Base-by-base conservation (phyloP, 2,113 vertebrate species). In the Grantiella picta region DNA sequence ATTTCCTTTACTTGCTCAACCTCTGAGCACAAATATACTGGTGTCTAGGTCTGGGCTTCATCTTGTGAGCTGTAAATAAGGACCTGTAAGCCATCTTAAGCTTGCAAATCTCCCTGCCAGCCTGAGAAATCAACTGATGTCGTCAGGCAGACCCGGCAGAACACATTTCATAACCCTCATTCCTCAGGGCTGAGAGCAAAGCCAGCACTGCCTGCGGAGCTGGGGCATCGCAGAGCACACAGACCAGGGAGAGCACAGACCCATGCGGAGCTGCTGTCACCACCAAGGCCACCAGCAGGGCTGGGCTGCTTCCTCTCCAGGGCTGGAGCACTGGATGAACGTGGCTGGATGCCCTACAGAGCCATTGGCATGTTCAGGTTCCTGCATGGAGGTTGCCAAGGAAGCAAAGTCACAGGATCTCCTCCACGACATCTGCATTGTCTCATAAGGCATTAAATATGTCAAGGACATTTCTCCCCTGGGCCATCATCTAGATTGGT, bases 281-380 rank as follows among this genome's bases (percentile, higher is more conserved):
- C 19, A 2, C 54, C 56, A 13, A 8, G 57, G 63, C 28, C 9
- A 42, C 5, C 31, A 28, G 31, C 54, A 68, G 82, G 52, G 47
- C 87, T 24, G 47, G 33, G 82, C 36, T 47, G 6, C 35, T 28
- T 40, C 64, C n/a, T 24, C 66, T 70, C 36, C 78, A 7, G 66
- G 56, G 82, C 63, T 44, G 70, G 5, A 42, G 53, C 21, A 0
- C 16, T 6, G 31, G 50, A 11, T 16, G 35, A 19, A 33, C 0
- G 0, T 2, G 27, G 25, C 54, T 0, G 0, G 13, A 28, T 9
- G 57, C 77, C 0, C 1, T 2, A 10, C 54, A 12, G 75, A 82
- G 80, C 25, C 18, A 2, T 45, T 3, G 2, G 23, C 27, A n/a
- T 0, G 7, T 31, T 68, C 7, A 2, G 54, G 47, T 50, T 75